Evolutionary conservation across 2,797 vertebrate species (phyloP), one percentile per base, ranked within the genome.

Genomic region (Chaunax sp.): DNA sequence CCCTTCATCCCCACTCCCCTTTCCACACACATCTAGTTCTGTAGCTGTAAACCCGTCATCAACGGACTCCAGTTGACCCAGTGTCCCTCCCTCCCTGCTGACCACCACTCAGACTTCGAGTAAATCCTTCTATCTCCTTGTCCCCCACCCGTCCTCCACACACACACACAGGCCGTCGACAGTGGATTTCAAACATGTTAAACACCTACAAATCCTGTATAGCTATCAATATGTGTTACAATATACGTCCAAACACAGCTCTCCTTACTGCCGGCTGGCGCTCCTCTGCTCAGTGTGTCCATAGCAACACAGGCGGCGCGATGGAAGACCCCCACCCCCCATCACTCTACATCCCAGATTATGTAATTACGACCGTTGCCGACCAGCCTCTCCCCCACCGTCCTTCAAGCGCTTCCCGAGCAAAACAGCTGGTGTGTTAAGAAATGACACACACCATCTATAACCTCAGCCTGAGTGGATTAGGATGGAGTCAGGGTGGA

Each of bases 301-400:
- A 84, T 83, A 65, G 87, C 84, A 87, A 88, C 80, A 51, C 54
- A 1, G 55, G 63, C 65, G 28, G 69, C 35, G 6, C 20, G 53
- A 73, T 58, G 30, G 46, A 23, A 81, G 72, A 59, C 62, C 70
- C 56, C 77, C 69, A 49, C 28, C 64, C 65, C 60, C 76, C 76
- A 12, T 73, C 53, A 11, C 57, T 69, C 64, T 25, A 5, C 72
- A 68, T 80, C 69, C 64, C 62, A 83, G 74, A 87, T 88, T 87
- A 91, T 90, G 82, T 82, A 85, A 90, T 87, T 83, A 83, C 26
- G 30, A n/a, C 57, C 56, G 69, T 62, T 25, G 3, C 72, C 7
- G 19, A 62, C 56, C 60, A 60, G 19, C 44, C 41, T 57, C 30
- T 20, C 47, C n/a, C 56, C 22, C 20, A 0, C 41, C 7, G 50